Percentiles rank a stretch among this genome's conserved stretches.
Evolutionary conservation across 2,113 vertebrate species (phyloP).

Genomic region (Poicephalus meyeri): DNA sequence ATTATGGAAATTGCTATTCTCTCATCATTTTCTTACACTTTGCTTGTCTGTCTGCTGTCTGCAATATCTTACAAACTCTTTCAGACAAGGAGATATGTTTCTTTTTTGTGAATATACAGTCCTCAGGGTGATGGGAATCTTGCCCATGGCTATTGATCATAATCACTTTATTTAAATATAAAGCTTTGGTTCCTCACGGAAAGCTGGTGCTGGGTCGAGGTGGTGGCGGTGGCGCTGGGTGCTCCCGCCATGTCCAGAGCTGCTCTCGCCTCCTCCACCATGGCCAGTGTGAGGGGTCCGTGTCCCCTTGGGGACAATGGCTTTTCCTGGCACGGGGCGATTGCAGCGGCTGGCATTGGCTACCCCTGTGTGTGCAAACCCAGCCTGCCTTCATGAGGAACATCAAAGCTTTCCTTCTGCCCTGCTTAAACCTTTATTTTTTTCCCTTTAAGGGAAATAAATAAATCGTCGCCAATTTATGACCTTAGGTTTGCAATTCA

Average conservation of each 20-base stretch:
- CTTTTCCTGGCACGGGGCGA: background rate
- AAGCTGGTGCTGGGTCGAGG: background rate
- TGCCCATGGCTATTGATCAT: background rate
- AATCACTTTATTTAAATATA: background rate
- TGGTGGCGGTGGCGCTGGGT: background rate
- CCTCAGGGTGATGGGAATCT: background rate
- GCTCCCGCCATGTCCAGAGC: background rate
- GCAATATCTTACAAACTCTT: background rate
- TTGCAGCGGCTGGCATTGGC: accelerated
- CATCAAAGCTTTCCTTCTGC: conserved; percentile 30
- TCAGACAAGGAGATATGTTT: background rate
- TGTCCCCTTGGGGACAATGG: background rate
- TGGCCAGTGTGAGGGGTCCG: accelerated
- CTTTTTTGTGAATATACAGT: background rate
- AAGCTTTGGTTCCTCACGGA: too few species aligned
- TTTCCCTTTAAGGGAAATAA: conserved; percentile 34
- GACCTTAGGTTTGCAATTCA: background rate
- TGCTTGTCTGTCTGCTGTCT: background rate
- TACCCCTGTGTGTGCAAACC: background rate
- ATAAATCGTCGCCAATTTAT: background rate
- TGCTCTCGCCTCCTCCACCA: accelerated
- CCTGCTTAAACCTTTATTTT: background rate
- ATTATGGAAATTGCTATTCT: background rate
- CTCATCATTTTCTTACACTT: background rate
- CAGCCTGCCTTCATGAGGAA: background rate